These are phyloP conservation scores for Scaptomyza reducta DNA, from an alignment of 2,888 invertebrate genomes.

Conservation along the genomic window DNA sequence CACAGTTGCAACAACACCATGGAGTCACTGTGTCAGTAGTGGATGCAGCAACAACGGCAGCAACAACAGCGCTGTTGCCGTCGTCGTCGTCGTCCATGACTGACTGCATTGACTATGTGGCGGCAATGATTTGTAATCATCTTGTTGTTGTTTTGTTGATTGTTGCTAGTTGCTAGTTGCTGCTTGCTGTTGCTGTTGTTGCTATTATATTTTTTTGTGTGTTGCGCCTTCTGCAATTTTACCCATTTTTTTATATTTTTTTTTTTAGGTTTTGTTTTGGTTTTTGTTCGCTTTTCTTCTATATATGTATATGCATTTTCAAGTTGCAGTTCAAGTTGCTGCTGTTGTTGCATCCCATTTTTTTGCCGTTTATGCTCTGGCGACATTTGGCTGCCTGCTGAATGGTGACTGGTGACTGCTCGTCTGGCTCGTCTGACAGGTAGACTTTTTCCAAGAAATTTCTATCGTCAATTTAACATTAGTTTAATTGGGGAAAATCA, in stretches of 20 bases:
- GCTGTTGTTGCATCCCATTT: slow-evolving; percentile 55
- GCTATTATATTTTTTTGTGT: slow-evolving; percentile 10
- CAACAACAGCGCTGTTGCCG: slow-evolving; percentile 30
- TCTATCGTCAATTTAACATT: slow-evolving; percentile 58
- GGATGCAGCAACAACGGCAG: slow-evolving; percentile 33
- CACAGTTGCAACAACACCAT: slow-evolving; percentile 44
- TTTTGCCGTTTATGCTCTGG: slow-evolving; percentile 42
- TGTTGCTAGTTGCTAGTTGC: slow-evolving; percentile 29
- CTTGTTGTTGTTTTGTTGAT: slow-evolving; percentile 23
- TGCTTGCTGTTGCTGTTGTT: slow-evolving; percentile 11
- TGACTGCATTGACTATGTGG: slow-evolving; percentile 40
- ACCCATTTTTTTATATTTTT: slow-evolving; percentile 20
- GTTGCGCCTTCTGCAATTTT: slow-evolving; percentile 39
- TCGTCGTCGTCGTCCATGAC: slow-evolving; percentile 41
- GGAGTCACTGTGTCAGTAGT: slow-evolving; percentile 56
- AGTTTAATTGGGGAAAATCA: slow-evolving; percentile 72
- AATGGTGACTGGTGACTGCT: slow-evolving; percentile 21
- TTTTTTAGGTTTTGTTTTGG: slow-evolving; percentile 17
- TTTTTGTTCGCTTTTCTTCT: slow-evolving; percentile 9
- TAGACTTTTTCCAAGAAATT: slow-evolving; percentile 71
- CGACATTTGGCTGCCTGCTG: slow-evolving; percentile 47
- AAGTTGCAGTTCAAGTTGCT: slow-evolving; percentile 7
- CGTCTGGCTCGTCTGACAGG: slow-evolving; percentile 31
- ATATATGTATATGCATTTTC: not conserved
- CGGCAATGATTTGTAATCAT: slow-evolving; percentile 40